phyloP scores from a whole-genome alignment of 1,140 invertebrate genomes.

The Riptortus pedestris region DNA sequence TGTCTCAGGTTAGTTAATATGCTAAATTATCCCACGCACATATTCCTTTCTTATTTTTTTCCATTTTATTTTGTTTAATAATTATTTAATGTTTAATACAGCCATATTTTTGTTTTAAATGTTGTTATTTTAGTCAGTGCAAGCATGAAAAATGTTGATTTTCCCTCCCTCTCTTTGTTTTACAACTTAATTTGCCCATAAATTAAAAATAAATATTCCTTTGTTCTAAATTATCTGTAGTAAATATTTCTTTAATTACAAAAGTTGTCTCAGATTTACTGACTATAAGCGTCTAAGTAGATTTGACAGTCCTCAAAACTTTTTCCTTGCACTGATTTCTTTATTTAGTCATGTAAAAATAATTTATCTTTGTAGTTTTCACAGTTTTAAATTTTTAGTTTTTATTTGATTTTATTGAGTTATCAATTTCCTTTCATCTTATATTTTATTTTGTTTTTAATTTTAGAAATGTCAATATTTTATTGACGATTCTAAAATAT shows the following conservation, averaged over 20 bases:
- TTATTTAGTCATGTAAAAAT: not conserved
- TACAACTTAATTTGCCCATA: too few relatives aligned
- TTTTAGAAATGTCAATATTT: constrained; percentile 15
- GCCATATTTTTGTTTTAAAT: not conserved
- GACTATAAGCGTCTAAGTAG: too few relatives aligned
- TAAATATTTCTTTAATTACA: too few relatives aligned
- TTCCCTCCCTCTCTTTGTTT: too few relatives aligned
- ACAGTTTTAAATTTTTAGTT: not conserved
- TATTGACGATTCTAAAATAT: not conserved
- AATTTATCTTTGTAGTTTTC: not conserved
- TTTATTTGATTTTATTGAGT: not conserved
- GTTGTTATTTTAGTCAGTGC: not conserved
- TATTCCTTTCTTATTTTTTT: constrained; percentile 4
- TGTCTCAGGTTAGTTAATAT: constrained; percentile 79
- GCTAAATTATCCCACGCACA: constrained; percentile 19
- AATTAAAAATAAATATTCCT: too few relatives aligned
- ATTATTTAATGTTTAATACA: constrained; percentile 12
- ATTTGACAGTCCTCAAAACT: too few relatives aligned
- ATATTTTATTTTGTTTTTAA: not conserved
- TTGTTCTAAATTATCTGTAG: too few relatives aligned
- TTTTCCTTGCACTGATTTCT: constrained; percentile 11
- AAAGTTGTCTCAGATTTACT: too few relatives aligned
- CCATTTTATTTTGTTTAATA: constrained; percentile 6
- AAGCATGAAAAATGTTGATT: not conserved
- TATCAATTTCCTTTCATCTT: not conserved